These are phyloP conservation scores for Tinea semifulvella DNA, from an alignment of 2,888 invertebrate species.

Conservation along the genomic window DNA sequence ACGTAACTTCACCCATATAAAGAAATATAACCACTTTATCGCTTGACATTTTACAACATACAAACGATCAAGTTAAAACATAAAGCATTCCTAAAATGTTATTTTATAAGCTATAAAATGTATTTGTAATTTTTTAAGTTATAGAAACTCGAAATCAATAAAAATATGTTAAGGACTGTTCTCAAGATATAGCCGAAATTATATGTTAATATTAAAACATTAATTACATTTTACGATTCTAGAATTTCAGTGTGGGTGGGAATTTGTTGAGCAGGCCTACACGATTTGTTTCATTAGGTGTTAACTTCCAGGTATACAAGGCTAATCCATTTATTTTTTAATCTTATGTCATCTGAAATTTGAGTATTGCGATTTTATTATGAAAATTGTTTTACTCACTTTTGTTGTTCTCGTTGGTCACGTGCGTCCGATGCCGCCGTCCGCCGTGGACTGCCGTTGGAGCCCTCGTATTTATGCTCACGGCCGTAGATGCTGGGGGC, in stretches of 20 bases:
- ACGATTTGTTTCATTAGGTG: not conserved
- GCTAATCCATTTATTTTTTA: not conserved
- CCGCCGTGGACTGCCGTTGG: conserved; percentile 56
- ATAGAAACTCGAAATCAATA: not conserved
- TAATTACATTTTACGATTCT: conserved; percentile 42
- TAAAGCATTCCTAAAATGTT: not conserved
- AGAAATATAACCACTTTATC: conserved; percentile 15
- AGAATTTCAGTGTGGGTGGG: conserved; percentile 3
- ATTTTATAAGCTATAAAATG: conserved; percentile 4
- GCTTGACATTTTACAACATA: conserved; percentile 2
- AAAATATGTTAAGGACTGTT: conserved; percentile 19
- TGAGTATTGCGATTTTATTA: conserved; percentile 14
- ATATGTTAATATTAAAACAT: conserved; percentile 40
- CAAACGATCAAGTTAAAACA: not conserved
- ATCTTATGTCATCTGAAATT: not conserved
- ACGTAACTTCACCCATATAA: conserved; percentile 16
- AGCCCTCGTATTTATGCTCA: conserved; percentile 82
- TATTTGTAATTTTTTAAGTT: conserved; percentile 1
- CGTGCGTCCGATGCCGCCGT: conserved; percentile 48
- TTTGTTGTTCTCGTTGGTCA: conserved; percentile 48
- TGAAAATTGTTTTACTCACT: conserved; percentile 39
- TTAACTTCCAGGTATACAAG: not conserved
- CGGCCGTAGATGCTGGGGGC: conserved; percentile 84
- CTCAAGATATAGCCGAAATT: conserved; percentile 35
- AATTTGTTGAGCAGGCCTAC: not conserved